Base-by-base conservation (phyloP, 2,113 vertebrate genomes). In the Balaeniceps rex region DNA sequence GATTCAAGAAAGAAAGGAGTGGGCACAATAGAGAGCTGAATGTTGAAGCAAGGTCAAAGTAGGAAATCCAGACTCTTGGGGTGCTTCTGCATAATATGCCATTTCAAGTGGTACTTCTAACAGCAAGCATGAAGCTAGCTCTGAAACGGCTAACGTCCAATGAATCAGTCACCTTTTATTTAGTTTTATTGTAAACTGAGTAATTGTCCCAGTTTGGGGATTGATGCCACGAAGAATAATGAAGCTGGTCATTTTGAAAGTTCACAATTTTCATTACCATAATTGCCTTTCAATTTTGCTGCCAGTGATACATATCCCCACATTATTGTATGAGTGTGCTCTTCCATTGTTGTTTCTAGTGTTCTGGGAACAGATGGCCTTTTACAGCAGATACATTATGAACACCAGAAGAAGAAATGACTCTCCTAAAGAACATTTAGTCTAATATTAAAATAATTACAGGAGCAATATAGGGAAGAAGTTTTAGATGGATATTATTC, bases 181-280 rank as follows among this genome's bases (percentile, higher is more conserved):
- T 85, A 60, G 87, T 94, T 94, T 92, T 90, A 65, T 87, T 93
- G 71, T 95, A 95, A 93, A 96, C 93, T 58, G 65, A 94, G 31
- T 89, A 93, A 92, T 95, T 93, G 78, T 88, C 77, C 51, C 75
- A 68, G 65, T 94, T 86, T 92, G 60, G 81, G 75, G 65, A 95
- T 80, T 94, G 76, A 80, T 91, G 85, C 83, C 92, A 72, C 0
- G 0, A 96, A 90, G 90, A 95, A 92, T 86, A 96, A 96, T 87
- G 81, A 95, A 93, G 83, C 33, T 93, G 79, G 60, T 93, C 14
- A 77, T 95, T 89, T 94, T 83, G 69, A 93, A 96, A 96, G 88
- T 94, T 92, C 92, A 92, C 79, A 90, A 65, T 93, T 92, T 95
- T 96, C 93, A 92, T 95, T 93, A 91, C 84, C 64, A 64, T 91